Conservation (phyloP, 2,888 invertebrate genomes). For the Diarsia dahlii region DNA sequence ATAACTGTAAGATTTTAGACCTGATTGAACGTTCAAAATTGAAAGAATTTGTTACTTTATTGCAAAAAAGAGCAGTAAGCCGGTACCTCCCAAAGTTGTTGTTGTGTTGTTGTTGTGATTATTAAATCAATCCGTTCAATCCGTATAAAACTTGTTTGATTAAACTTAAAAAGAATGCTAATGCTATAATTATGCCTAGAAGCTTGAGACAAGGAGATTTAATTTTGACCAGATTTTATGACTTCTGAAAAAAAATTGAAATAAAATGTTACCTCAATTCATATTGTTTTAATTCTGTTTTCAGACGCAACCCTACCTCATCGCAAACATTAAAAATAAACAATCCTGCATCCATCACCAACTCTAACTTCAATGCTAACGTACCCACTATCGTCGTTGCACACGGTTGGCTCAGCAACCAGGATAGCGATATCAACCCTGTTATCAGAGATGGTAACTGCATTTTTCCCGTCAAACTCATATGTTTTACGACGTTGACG, state of each 20-base stretch:
- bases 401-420: slow-evolving; percentile 81
- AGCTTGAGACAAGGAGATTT: too few species aligned
- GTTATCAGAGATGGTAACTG: slow-evolving; percentile 72
- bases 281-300: slow-evolving; percentile 14
- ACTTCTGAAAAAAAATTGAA: too few species aligned
- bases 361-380: slow-evolving; percentile 76
- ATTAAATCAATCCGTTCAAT: too few species aligned
- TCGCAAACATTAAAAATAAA: slow-evolving; percentile 71
- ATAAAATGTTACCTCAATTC: not conserved
- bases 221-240: too few species aligned
- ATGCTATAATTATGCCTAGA: too few species aligned
- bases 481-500: not conserved
- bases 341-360: slow-evolving; percentile 71
- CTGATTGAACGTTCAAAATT: not conserved
- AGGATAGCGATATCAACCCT: slow-evolving; percentile 73
- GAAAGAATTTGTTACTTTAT: not conserved
- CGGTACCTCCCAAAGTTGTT: not conserved
- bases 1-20: too few species aligned
- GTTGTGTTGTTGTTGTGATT: too few species aligned
- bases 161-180: too few species aligned
- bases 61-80: too few species aligned
- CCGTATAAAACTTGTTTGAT: too few species aligned
- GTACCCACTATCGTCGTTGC: slow-evolving; percentile 73
- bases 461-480: not conserved
- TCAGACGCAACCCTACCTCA: slow-evolving; percentile 70